Evolutionary conservation across 2,888 invertebrate species (phyloP).

Genomic region (Lasioglossum zephyrum): DNA sequence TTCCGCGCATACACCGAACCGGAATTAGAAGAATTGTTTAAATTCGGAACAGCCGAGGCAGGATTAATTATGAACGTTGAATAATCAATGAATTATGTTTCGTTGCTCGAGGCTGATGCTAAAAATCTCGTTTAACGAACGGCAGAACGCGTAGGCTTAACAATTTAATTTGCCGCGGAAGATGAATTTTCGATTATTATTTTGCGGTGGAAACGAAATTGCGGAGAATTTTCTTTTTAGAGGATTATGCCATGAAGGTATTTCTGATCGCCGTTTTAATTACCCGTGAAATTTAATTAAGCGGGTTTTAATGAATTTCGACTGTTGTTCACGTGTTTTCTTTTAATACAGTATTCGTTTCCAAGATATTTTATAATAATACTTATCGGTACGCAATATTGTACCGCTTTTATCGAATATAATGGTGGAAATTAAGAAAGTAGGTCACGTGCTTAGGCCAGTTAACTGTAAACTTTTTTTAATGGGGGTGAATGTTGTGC

Average conservation of each 20-base stretch:
- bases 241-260: neutral
- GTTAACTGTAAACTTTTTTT: no score
- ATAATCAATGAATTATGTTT: slow-evolving; percentile 23
- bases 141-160: neutral
- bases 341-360: neutral
- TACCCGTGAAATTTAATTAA: neutral
- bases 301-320: neutral
- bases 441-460: no score
- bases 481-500: no score
- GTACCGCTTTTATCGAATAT: no score
- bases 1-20: neutral
- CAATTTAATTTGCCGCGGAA: neutral
- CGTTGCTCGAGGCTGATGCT: neutral
- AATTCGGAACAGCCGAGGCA: neutral
- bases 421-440: no score
- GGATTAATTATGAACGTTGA: slow-evolving; percentile 19
- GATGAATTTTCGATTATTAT: slow-evolving; percentile 11
- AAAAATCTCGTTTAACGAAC: slow-evolving; percentile 6
- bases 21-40: neutral
- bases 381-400: neutral
- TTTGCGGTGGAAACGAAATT: neutral
- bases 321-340: neutral
- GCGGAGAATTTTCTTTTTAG: neutral
- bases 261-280: neutral
- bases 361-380: neutral